Base-by-base conservation (phyloP, 1,140 invertebrate species). In the Penaeus japonicus region DNA sequence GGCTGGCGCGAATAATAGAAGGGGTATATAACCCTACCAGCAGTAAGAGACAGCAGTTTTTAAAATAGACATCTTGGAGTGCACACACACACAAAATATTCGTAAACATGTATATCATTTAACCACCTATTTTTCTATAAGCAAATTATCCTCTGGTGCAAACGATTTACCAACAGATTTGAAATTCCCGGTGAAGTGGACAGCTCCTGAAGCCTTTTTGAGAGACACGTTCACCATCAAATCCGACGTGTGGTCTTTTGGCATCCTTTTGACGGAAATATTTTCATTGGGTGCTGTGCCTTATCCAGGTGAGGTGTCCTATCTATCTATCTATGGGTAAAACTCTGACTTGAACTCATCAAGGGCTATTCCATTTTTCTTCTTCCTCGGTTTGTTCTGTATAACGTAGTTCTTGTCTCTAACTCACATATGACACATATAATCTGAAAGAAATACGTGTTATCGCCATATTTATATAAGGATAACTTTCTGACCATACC, bases 171-270 rank as follows among this genome's bases (percentile, higher is more conserved):
- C 4, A 5, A 92, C 93, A 92, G 81, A 89, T 54, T 98, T 98
- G 3, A 94, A 98, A 75, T 99, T 97, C 92, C 97, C 97, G 47
- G 98, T 99, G 90, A 99, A 99, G 93, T 99, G 98, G 98, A 99
- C 98, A 70, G 97, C 98, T 2, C 97, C 98, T 5, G 98, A 99
- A 94, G 98, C 98, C 75, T 98, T 98, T 17, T 99, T 99, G 93
- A 99, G 99, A 93, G 98, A 97, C 93, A 89, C 70, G 32, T 99
- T 99, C 93, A 98, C 97, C 70, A 47, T 99, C 87, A 99, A 99
- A 47, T 47, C 47, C 47, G 47, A 47, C 47, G 47, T 47, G 47
- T 47, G 47, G 47, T 47, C 47, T 7, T 99, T 98, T 92, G 98
- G 98, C 84, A 98, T 99, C 90, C 93, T 99, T 3, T 93, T 99